Base-by-base conservation (phyloP, 2,113 vertebrate species). In the Nothocercus nigrocapillus region DNA sequence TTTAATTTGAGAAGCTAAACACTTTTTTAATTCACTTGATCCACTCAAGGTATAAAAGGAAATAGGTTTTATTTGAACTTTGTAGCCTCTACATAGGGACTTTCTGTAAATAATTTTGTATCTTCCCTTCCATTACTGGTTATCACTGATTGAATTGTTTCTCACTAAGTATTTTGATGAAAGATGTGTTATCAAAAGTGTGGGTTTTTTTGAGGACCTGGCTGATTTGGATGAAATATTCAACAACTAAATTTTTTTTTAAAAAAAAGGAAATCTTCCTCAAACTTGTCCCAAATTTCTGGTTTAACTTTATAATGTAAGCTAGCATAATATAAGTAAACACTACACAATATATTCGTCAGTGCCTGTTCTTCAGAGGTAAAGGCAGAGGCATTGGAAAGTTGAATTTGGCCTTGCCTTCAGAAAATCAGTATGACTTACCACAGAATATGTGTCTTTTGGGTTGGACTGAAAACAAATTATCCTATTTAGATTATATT, bases 21-120 rank as follows among this genome's bases (percentile, higher is more conserved):
- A 64, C 64, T 76, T 62, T 95, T 44, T 88, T 84, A 93, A 94
- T 94, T 96, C 91, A 91, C 22, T 53, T 89, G 79, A 93, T 95
- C 85, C 28, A 64, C 30, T 88, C 27, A 59, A 79, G 36, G 10
- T 77, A 91, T 87, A 76, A 94, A 92, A 86, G 64, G 21, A 83
- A 96, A 58, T 38, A 67, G 66, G 24, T 85, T 97, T 73, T 63
- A 68, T 81, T 72, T 79, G 85, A 93, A 90, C 16, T 68, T 58
- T 80, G 54, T 70, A 22, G 11, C 18, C 30, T 73, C 74, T 81
- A 32, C 54, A 70, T 66, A 92, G 15, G 8, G 28, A 69, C 1
- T 20, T 2, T 77, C n/a, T 54, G 2, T 58, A 82, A 83, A 74
- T 34, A 82, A 34, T 45, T 69, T 25, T 69, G 5, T 49, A 40